Conservation (phyloP, 2,797 vertebrate genomes). For the Denticeps clupeoides region DNA sequence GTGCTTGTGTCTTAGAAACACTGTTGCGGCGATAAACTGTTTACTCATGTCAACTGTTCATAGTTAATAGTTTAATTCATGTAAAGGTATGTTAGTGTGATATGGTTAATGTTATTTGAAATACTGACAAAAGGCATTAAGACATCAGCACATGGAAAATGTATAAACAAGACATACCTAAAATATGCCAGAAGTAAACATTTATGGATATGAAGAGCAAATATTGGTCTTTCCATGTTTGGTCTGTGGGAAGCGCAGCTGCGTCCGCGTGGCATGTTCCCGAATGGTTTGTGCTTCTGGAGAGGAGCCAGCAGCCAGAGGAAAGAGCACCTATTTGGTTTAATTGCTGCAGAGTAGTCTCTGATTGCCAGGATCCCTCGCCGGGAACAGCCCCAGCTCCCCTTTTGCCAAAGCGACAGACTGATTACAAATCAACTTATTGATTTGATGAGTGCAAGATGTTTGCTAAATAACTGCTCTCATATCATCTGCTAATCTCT, state of each 20-base stretch:
- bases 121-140: too few species aligned
- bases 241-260: slow-evolving; percentile 38
- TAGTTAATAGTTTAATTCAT: too few species aligned
- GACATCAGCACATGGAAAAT: too few species aligned
- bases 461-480: slow-evolving; percentile 76
- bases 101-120: too few species aligned
- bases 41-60: too few species aligned
- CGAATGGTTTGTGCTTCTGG: slow-evolving; percentile 52
- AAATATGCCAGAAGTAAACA: slow-evolving; percentile 5
- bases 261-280: too few species aligned
- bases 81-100: too few species aligned
- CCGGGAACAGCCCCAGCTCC: slow-evolving; percentile 43
- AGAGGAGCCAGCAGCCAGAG: slow-evolving; percentile 50
- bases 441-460: slow-evolving; percentile 88
- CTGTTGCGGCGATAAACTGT: too few species aligned
- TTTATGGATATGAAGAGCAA: slow-evolving; percentile 5
- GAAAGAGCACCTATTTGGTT: slow-evolving; percentile 63
- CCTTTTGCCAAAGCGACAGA: slow-evolving; percentile 36
- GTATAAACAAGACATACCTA: too few species aligned
- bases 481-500: slow-evolving; percentile 83
- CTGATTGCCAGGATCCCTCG: slow-evolving; percentile 67
- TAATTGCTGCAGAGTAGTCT: slow-evolving; percentile 66
- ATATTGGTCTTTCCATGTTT: slow-evolving; percentile 34
- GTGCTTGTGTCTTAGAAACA: too few species aligned
- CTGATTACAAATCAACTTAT: slow-evolving; percentile 79